Evolutionary conservation across 2,888 invertebrate genomes (phyloP), one percentile per base, ranked within the genome.

Genomic region (Hirtodrosophila cameraria): DNA sequence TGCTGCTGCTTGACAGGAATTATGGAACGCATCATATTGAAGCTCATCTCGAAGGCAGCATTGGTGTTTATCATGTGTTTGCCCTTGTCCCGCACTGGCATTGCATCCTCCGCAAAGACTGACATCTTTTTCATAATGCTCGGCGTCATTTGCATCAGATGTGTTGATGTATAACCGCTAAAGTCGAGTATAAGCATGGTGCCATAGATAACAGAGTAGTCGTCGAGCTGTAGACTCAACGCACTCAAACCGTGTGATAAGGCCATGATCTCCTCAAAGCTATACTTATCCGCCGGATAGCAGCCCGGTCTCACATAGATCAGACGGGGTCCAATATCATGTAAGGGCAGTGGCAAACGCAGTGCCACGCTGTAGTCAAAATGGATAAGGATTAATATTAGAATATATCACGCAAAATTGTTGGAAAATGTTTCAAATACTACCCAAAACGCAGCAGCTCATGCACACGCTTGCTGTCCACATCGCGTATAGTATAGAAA

Each of bases 61-160:
- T 93, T 93, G 0, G 92, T 91, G 86, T 94, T 93, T 35, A 94
- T 86, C 23, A 93, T 92, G 74, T 94, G 93, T 54, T 92, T 89
- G 8, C 92, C 92, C 71, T 92, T 93, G 16, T 93, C 92, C 20
- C 94, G 91, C n/a, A 93, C 85, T 0, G 94, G 94, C 52, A 93
- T 91, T 0, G 92, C 93, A 55, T 93, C 93, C 89, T 94, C 92
- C 15, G 92, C 60, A 68, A 92, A 91, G 0, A 90, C 88, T 36
- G 92, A 90, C 30, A 91, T 90, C 81, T 94, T 94, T 82, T 93
- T 94, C 8, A 93, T 91, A 9, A 93, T 71, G 1, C 92, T 89
- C 9, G 93, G 93, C 0, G 93, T 93, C 88, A 93, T 91, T 75
- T 93, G 93, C 25, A 92, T 90, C 16, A 93, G 84, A 65, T 93